phyloP scores from a whole-genome alignment of 2,888 invertebrate genomes.

The Sphaerophoria taeniata region DNA sequence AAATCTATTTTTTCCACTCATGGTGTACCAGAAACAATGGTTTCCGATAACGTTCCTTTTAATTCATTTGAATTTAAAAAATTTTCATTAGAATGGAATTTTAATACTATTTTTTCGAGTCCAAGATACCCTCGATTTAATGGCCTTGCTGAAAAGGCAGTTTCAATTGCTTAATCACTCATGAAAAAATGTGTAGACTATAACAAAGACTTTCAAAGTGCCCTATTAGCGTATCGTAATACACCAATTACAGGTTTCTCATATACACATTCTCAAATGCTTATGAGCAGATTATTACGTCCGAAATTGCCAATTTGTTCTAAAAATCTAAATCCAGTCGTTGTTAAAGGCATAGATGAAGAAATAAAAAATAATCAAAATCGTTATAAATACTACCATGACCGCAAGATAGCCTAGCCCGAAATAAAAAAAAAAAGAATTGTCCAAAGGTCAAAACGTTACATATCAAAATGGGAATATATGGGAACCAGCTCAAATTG shows the following conservation, averaged over 20 bases:
- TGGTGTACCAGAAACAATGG: not conserved
- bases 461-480: constrained; percentile 10
- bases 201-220: constrained; percentile 3
- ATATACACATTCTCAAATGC: constrained; percentile 11
- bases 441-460: constrained; percentile 5
- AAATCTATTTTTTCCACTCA: not conserved
- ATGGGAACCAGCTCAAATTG: constrained; percentile 9
- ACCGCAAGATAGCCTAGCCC: constrained; percentile 1
- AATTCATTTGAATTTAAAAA: constrained; percentile 15
- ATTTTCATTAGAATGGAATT: constrained; percentile 14
- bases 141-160: constrained; percentile 18
- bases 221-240: constrained; percentile 13
- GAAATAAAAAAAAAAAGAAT: too few relatives aligned
- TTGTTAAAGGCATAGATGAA: not conserved
- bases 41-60: not conserved
- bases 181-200: constrained; percentile 11
- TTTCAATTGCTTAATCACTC: constrained; percentile 10
- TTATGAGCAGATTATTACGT: constrained; percentile 13
- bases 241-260: not conserved
- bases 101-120: constrained; percentile 10
- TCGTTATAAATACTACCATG: constrained; percentile 6
- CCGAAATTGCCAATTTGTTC: constrained; percentile 6
- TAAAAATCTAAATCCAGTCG: not conserved
- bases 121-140: constrained; percentile 16
- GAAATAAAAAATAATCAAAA: not conserved